Evolutionary conservation across 2,888 invertebrate genomes (phyloP), one percentile per base, ranked within the genome.

Genomic region (Drosophila rubida): DNA sequence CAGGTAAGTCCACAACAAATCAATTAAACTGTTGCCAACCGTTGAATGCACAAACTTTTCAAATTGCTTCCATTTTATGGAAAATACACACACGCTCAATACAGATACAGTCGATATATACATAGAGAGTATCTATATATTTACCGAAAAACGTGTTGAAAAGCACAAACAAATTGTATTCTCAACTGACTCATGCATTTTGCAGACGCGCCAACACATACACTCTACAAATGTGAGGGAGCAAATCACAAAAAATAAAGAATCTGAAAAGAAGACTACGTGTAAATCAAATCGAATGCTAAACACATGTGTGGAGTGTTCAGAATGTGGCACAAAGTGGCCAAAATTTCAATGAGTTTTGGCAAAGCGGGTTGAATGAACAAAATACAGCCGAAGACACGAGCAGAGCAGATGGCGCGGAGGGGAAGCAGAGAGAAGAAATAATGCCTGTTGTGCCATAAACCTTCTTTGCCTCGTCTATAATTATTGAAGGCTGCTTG

Each of bases 231-330:
- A 49, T 48, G 5, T 32, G 42, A 48, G 14, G 30, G 35, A 41
- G 19, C 50, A 51, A 66, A 19, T 13, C 9, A 19, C 19, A 19
- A 19, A 19, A 16, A 8, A 27, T 14, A 23, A 23, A 62, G 62
- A 61, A 50, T 19, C 44, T 57, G 48, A 53, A 48, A 50, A 62
- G 35, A 37, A 60, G 49, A 27, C n/a, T 58, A 19, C 16, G 48
- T 78, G 73, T 76, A 82, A 84, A 82, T 83, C 71, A 83, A 74
- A 72, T 69, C 41, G 75, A 88, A 87, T 87, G 84, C 68, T 76
- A 75, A 89, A 84, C 87, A 87, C 73, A 89, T 54, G 54, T 41
- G 41, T 87, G 89, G 79, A 75, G 64, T 60, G 65, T 37, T 60
- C 58, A 53, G 44, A 48, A 50, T 50, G 65, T 61, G 49, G 66